Evolutionary conservation across 2,113 vertebrate genomes (phyloP), one percentile per base, ranked within the genome.

Genomic region (Mirounga angustirostris): DNA sequence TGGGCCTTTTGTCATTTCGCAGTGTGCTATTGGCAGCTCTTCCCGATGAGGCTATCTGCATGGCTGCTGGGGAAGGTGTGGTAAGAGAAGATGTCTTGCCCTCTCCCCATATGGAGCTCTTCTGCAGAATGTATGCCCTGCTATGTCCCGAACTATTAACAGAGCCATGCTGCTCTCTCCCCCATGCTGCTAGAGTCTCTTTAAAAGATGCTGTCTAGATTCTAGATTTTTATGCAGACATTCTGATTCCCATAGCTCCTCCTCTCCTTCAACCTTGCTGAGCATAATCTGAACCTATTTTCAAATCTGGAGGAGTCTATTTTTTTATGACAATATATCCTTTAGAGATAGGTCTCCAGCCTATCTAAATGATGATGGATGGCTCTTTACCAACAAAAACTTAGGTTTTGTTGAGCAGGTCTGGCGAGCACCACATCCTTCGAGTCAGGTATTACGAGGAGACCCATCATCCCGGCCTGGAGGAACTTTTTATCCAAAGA

Each of bases 141-240:
- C 97, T 97, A 94, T 94, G 97, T 97, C 65, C 81, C 89, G 59
- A 69, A 65, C 89, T 98, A 97, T 98, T 97, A 97, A 97, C 95
- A 98, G 91, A 92, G 82, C 14, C 90, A 63, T 33, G 79, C 73
- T 80, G 89, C 86, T 94, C 96, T 97, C 97, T 97, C 94, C 90
- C 97, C 95, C 80, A 58, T 81, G 43, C 91, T 92, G 21, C 19
- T 94, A 96, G 24, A 67, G 78, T 96, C 83, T 88, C 71, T 73
- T 18, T 36, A 46, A 59, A 94, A 92, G 59, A 76, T 43, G 54
- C 67, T 56, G 50, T 61, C 73, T 82, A 28, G 63, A 33, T 15
- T 67, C 63, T 67, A 95, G 52, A 91, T 85, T 80, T 80, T 80
- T 54, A 96, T 26, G 71, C 91, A 93, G 58, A 88, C 67, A 92